Percentiles rank a stretch among this genome's conserved stretches.
phyloP scores from a whole-genome alignment of 2,113 vertebrate species.

The Ageneiosus marmoratus region DNA sequence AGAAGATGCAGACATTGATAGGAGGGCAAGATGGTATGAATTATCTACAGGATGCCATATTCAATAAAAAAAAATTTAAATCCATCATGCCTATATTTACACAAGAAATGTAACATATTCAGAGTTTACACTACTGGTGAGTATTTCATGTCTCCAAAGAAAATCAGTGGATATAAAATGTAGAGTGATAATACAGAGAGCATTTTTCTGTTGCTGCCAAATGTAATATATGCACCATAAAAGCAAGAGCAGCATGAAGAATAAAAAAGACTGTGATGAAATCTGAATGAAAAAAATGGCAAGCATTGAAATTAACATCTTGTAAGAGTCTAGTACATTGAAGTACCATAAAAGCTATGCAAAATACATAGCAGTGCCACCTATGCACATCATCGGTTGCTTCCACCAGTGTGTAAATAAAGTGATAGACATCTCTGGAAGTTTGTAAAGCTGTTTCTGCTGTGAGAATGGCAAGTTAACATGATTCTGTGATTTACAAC shows the following conservation, averaged over 20 bases:
- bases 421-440: no score
- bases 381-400: no score
- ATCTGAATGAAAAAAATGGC: neutral
- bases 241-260: neutral
- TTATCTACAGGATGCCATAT: neutral
- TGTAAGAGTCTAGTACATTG: neutral
- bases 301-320: neutral
- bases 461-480: no score
- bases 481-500: no score
- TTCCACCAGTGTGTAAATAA: no score
- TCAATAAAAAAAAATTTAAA: neutral
- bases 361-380: no score
- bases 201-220: neutral
- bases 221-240: neutral
- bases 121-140: neutral
- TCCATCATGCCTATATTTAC: neutral
- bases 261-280: neutral
- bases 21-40: no score
- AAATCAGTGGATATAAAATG: neutral
- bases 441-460: no score
- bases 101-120: neutral
- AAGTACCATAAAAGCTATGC: no score
- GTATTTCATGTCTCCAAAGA: neutral
- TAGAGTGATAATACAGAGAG: neutral
- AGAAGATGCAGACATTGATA: neutral